These are phyloP conservation scores for Clinocottus analis DNA, from an alignment of 2,113 vertebrate species.

Conservation along the genomic window DNA sequence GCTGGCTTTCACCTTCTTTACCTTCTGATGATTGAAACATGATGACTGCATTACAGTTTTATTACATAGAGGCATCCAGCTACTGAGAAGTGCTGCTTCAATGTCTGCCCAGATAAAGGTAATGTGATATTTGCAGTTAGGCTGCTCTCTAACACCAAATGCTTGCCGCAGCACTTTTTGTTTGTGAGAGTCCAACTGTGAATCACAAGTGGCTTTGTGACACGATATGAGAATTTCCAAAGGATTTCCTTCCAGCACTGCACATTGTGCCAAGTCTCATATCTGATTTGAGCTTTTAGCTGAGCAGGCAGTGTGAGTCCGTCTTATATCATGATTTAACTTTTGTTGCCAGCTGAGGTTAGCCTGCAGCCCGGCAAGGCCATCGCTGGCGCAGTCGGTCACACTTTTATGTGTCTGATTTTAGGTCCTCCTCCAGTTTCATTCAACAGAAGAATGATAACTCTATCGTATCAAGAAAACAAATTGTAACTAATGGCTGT, in stretches of 20 bases:
- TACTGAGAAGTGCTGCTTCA: constrained; percentile 21
- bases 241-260: constrained; percentile 41
- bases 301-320: constrained; percentile 28
- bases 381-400: not conserved
- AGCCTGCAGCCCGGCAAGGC: not conserved
- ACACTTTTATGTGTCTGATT: not conserved
- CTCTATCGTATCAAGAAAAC: not conserved
- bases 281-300: constrained; percentile 40
- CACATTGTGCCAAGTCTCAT: constrained; percentile 35
- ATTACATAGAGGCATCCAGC: constrained; percentile 20
- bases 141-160: constrained; percentile 32
- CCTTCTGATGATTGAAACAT: constrained; percentile 29
- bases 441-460: not conserved
- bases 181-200: constrained; percentile 18
- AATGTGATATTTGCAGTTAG: constrained; percentile 48
- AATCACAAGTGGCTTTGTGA: constrained; percentile 48
- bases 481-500: not conserved
- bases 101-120: constrained; percentile 15
- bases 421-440: not conserved
- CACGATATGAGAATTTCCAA: constrained; percentile 33
- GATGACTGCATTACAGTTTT: constrained; percentile 13
- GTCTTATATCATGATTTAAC: constrained; percentile 6
- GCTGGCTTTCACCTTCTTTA: not conserved
- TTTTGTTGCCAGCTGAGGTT: not conserved
- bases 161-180: constrained; percentile 33